Percentiles rank a stretch among this genome's conserved stretches.
Conservation (phyloP, 2,888 invertebrate genomes). For the Pyrochroa serraticornis region DNA sequence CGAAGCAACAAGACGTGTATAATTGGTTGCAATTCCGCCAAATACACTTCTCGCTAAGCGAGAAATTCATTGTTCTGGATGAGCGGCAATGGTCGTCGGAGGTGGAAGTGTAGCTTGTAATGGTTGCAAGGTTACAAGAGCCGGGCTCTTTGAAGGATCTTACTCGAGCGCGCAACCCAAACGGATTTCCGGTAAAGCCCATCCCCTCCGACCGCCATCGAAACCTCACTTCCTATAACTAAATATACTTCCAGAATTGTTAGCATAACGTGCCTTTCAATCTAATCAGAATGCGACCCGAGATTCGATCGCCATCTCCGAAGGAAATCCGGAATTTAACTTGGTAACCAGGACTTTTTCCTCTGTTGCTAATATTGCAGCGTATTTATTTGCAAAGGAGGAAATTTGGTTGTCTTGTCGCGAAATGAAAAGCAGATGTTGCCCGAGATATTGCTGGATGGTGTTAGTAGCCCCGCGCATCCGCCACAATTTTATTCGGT, state of each 20-base stretch:
- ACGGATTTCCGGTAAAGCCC: constrained; percentile 32
- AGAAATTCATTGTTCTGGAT: not conserved
- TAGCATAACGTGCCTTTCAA: constrained; percentile 20
- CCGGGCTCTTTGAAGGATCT: constrained; percentile 29
- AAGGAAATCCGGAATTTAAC: constrained; percentile 4
- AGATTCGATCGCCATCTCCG: constrained; percentile 11
- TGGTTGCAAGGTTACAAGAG: constrained; percentile 8
- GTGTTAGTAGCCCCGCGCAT: not conserved
- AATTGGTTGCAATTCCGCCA: too few relatives aligned
- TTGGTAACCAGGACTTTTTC: not conserved
- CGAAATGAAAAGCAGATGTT: too few relatives aligned
- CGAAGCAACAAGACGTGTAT: too few relatives aligned
- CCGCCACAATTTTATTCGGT: not conserved
- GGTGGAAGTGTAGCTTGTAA: constrained; percentile 7
- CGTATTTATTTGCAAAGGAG: too few relatives aligned
- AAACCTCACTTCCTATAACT: constrained; percentile 19
- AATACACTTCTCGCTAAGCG: too few relatives aligned
- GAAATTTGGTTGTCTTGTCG: too few relatives aligned
- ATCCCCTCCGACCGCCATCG: constrained; percentile 17
- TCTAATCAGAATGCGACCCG: constrained; percentile 11
- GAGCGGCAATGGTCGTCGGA: constrained; percentile 3
- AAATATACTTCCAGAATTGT: constrained; percentile 18
- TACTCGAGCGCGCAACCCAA: constrained; percentile 20
- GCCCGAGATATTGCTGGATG: too few relatives aligned
- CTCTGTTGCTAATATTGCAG: too few relatives aligned